Evolutionary conservation across 2,797 vertebrate genomes (phyloP).

Genomic region (Mormyrops attenuatus): DNA sequence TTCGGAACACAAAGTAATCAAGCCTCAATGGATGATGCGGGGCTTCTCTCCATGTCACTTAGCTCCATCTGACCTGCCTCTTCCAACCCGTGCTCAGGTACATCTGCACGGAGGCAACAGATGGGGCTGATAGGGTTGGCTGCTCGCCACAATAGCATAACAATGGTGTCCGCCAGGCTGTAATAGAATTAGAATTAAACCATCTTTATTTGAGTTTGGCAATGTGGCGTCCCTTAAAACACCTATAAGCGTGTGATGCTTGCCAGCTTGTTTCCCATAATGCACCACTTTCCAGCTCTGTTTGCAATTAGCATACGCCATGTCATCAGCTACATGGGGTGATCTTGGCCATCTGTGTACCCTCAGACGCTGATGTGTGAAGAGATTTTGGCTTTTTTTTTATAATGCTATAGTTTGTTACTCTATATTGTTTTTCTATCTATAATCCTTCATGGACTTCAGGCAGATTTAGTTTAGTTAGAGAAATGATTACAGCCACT

Average conservation of each 20-base stretch:
- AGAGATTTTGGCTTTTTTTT: not conserved
- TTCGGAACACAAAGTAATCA: not conserved
- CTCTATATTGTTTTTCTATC: not conserved
- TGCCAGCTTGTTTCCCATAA: not conserved
- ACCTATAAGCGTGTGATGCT: not conserved
- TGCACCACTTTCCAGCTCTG: not conserved
- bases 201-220: constrained; percentile 3
- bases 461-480: not conserved
- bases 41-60: not conserved
- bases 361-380: not conserved
- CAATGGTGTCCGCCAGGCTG: not conserved
- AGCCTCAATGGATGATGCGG: not conserved
- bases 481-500: not conserved
- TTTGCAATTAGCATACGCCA: not conserved
- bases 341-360: not conserved
- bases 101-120: not conserved
- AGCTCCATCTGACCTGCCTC: not conserved
- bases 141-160: not conserved
- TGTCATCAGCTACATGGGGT: not conserved
- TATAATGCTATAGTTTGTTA: not conserved
- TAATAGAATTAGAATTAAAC: not conserved
- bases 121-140: not conserved
- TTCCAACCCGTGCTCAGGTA: not conserved
- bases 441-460: not conserved
- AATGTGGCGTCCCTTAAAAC: not conserved